A percentile compares a stretch with the other conserved stretches of the same genome.
Evolutionary conservation across 2,888 invertebrate genomes (phyloP).

Genomic region (Myopa testacea): DNA sequence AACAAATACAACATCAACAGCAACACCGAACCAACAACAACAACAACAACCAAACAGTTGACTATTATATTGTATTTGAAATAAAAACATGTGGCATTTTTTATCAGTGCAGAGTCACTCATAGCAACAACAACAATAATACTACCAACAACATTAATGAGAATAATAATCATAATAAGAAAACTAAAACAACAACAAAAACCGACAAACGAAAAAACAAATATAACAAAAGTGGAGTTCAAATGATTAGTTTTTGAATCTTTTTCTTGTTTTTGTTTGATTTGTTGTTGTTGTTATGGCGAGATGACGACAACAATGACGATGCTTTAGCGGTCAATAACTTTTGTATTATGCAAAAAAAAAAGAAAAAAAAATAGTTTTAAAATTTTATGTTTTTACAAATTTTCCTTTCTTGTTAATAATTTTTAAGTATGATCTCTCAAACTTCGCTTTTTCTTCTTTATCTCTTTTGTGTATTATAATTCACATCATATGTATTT

Average conservation of each 20-base stretch:
- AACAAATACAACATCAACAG: too few species aligned
- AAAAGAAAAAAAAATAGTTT: background rate
- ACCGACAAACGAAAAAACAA: background rate
- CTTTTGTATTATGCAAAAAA: background rate
- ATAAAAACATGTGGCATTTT: too few species aligned
- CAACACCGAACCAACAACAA: background rate
- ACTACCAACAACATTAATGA: background rate
- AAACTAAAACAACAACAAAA: background rate
- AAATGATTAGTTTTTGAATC: background rate
- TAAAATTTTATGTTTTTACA: background rate
- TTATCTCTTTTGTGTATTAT: too few species aligned
- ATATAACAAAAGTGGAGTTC: background rate
- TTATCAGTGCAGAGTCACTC: too few species aligned
- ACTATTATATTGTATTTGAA: background rate
- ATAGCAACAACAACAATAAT: too few species aligned
- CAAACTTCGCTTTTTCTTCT: too few species aligned
- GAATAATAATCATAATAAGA: background rate
- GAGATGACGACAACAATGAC: background rate
- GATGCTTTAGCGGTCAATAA: background rate
- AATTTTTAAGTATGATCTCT: background rate
- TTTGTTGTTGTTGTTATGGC: background rate
- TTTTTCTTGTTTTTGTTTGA: background rate
- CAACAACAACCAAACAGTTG: background rate
- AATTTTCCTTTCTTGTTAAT: too few species aligned
- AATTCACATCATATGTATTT: too few species aligned